A percentile compares a stretch with the other conserved stretches of the same genome.
phyloP scores from a whole-genome alignment of 1,140 invertebrate species.

The Triops cancriformis region DNA sequence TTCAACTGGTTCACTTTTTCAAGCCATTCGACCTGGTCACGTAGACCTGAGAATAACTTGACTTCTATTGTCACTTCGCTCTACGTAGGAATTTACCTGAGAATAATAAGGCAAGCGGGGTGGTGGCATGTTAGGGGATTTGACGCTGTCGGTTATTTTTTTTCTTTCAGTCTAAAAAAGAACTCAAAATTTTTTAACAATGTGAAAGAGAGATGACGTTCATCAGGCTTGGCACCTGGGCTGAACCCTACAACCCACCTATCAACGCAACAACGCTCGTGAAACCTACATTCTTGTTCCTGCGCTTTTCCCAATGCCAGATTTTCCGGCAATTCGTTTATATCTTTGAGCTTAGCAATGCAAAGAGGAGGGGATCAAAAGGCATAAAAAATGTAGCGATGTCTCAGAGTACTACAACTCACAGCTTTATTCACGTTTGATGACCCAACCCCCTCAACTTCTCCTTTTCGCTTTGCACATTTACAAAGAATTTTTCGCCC shows the following conservation, averaged over 20 bases:
- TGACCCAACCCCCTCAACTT: neutral
- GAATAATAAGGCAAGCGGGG: too few relatives aligned
- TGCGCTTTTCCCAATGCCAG: neutral
- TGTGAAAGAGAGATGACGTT: neutral
- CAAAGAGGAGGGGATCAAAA: neutral
- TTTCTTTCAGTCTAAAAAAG: neutral
- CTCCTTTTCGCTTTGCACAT: neutral
- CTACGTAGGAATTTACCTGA: too few relatives aligned
- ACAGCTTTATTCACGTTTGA: conserved; percentile 6
- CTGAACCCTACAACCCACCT: neutral
- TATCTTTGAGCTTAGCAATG: neutral
- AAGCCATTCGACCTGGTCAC: neutral
- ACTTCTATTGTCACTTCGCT: too few relatives aligned
- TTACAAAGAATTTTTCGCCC: neutral
- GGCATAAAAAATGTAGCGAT: neutral
- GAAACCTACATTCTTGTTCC: neutral
- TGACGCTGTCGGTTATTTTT: too few relatives aligned
- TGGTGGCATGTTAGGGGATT: too few relatives aligned
- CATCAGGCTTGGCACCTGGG: conserved; percentile 3
- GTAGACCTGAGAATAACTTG: too few relatives aligned
- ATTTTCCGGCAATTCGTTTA: neutral
- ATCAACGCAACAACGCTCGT: neutral
- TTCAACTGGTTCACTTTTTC: neutral
- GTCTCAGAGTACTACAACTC: neutral
- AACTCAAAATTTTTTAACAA: neutral